Evolutionary conservation across 2,113 vertebrate species (phyloP).

Genomic region (Isurus oxyrinchus): DNA sequence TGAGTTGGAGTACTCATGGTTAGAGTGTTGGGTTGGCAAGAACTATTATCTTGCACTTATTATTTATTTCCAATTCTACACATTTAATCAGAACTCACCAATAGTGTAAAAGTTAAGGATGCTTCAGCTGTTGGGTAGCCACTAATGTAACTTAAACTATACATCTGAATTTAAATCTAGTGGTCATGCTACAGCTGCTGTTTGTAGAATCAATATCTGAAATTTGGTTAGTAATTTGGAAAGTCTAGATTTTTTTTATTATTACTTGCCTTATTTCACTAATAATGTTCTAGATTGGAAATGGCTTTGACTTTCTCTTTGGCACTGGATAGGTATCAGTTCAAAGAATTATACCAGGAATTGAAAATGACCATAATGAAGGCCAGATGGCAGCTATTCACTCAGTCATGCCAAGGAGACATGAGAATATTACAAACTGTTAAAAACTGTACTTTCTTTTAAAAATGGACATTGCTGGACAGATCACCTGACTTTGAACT

Average conservation of each 20-base stretch:
- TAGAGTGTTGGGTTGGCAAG: not conserved
- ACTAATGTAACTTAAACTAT: not conserved
- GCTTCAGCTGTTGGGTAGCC: not conserved
- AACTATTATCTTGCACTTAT: not conserved
- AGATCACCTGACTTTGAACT: too few relatives aligned
- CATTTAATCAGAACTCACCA: not conserved
- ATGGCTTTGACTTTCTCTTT: not conserved
- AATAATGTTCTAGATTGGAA: too few relatives aligned
- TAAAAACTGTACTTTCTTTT: too few relatives aligned
- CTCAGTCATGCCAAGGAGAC: too few relatives aligned
- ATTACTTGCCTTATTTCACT: too few relatives aligned
- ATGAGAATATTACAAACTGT: too few relatives aligned
- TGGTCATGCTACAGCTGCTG: not conserved
- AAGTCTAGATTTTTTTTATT: too few relatives aligned
- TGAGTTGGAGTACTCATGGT: not conserved
- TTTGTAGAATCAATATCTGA: not conserved
- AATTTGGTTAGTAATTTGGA: not conserved
- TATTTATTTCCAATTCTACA: not conserved
- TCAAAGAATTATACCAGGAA: conserved; percentile 9
- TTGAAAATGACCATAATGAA: conserved; percentile 40
- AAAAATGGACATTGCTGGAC: too few relatives aligned
- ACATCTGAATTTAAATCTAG: not conserved
- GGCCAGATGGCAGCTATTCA: conserved; percentile 41
- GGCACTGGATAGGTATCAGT: not conserved
- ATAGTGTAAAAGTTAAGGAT: not conserved